Evolutionary conservation across 2,888 invertebrate genomes (phyloP).

Genomic region (Schizotus pectinicornis): DNA sequence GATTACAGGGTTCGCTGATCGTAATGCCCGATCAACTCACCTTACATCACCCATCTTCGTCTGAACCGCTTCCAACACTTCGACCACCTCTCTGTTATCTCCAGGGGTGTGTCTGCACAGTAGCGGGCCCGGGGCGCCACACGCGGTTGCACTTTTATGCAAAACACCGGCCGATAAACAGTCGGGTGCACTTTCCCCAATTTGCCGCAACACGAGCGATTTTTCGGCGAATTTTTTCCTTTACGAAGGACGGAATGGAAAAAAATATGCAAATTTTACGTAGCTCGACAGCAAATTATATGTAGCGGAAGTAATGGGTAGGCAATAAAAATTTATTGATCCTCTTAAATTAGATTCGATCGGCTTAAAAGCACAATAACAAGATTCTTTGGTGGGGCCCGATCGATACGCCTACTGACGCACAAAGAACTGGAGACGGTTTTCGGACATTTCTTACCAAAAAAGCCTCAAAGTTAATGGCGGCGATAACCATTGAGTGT

Average conservation of each 20-base stretch:
- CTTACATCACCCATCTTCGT: constrained; percentile 41
- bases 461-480: too few relatives aligned
- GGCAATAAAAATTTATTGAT: constrained; percentile 5
- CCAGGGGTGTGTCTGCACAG: constrained; percentile 52
- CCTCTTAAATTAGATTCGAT: not conserved
- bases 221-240: not conserved
- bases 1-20: constrained; percentile 52
- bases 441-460: too few relatives aligned
- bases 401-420: too few relatives aligned
- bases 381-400: too few relatives aligned
- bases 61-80: constrained; percentile 32
- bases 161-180: constrained; percentile 37
- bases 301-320: constrained; percentile 8
- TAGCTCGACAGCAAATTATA: constrained; percentile 1
- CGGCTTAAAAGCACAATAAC: too few relatives aligned
- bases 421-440: too few relatives aligned
- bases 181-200: not conserved
- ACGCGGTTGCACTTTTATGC: constrained; percentile 51
- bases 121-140: constrained; percentile 49
- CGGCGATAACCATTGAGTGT: too few relatives aligned
- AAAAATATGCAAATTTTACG: constrained; percentile 1
- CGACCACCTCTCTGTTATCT: constrained; percentile 38
- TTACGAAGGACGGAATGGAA: not conserved
- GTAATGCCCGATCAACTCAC: constrained; percentile 47
- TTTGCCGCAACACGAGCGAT: not conserved